A percentile compares a stretch with the other conserved stretches of the same genome.
phyloP scores from a whole-genome alignment of 2,888 invertebrate genomes.

The Gastracanthus pulcherrimus region DNA sequence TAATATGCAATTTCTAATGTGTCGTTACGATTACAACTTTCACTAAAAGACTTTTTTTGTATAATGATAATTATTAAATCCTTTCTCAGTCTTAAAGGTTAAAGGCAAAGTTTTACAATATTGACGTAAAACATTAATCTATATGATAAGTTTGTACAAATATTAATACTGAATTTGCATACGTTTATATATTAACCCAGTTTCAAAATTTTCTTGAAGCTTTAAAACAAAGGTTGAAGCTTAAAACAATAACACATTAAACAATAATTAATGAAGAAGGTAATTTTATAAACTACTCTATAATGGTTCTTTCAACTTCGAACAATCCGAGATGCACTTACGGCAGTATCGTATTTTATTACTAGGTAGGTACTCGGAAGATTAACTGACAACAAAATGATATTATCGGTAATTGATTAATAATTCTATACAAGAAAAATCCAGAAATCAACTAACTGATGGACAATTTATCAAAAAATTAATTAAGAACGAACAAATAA shows the following conservation, averaged over 20 bases:
- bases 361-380: too few species aligned
- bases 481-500: too few species aligned
- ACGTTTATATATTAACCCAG: slow-evolving; percentile 24
- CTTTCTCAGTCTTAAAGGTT: slow-evolving; percentile 18
- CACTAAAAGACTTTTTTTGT: not conserved
- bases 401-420: too few species aligned
- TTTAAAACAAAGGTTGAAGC: not conserved
- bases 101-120: not conserved
- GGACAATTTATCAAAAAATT: too few species aligned
- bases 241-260: slow-evolving; percentile 19
- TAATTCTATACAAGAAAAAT: too few species aligned
- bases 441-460: too few species aligned
- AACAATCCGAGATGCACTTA: not conserved
- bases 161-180: slow-evolving; percentile 38
- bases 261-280: too few species aligned
- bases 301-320: slow-evolving; percentile 39
- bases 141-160: slow-evolving; percentile 50
- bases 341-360: too few species aligned
- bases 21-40: too few species aligned
- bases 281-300: too few species aligned
- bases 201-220: slow-evolving; percentile 8
- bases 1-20: too few species aligned
- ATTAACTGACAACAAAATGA: too few species aligned
- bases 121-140: slow-evolving; percentile 39
- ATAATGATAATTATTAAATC: slow-evolving; percentile 13